A percentile compares a stretch with the other conserved stretches of the same genome.
Conservation (phyloP, 1,140 invertebrate species). For the Magallana ariakensis region DNA sequence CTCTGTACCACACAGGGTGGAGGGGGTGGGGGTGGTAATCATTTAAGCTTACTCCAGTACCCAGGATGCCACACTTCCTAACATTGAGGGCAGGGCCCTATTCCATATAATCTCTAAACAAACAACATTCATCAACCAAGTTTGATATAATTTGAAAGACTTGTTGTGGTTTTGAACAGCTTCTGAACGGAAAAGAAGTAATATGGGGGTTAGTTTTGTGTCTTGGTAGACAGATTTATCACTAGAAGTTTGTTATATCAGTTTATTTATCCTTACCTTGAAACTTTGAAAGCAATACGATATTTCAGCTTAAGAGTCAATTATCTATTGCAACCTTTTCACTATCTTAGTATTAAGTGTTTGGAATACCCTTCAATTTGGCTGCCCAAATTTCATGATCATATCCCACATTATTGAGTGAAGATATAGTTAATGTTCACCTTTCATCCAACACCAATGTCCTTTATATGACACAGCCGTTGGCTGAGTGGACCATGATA, state of each 20-base stretch:
- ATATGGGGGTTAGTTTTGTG: not conserved
- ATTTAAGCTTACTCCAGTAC: not conserved
- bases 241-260: not conserved
- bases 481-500: too few relatives aligned
- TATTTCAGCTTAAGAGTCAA: too few relatives aligned
- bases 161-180: not conserved
- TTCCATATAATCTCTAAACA: not conserved
- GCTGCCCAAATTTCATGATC: too few relatives aligned
- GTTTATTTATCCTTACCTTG: not conserved
- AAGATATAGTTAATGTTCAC: too few relatives aligned
- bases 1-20: not conserved
- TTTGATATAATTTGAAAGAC: not conserved
- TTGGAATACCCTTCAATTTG: too few relatives aligned
- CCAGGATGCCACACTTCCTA: not conserved
- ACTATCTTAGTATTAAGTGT: too few relatives aligned
- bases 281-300: too few relatives aligned
- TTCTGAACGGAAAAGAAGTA: not conserved
- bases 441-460: too few relatives aligned
- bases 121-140: constrained; percentile 25
- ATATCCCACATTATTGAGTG: too few relatives aligned
- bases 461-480: too few relatives aligned
- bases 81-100: not conserved
- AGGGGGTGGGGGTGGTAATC: not conserved
- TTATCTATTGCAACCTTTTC: too few relatives aligned
- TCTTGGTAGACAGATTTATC: not conserved